A percentile compares a stretch with the other conserved stretches of the same genome.
phyloP scores from a whole-genome alignment of 1,140 invertebrate genomes.

The Sarcophaga bullata region DNA sequence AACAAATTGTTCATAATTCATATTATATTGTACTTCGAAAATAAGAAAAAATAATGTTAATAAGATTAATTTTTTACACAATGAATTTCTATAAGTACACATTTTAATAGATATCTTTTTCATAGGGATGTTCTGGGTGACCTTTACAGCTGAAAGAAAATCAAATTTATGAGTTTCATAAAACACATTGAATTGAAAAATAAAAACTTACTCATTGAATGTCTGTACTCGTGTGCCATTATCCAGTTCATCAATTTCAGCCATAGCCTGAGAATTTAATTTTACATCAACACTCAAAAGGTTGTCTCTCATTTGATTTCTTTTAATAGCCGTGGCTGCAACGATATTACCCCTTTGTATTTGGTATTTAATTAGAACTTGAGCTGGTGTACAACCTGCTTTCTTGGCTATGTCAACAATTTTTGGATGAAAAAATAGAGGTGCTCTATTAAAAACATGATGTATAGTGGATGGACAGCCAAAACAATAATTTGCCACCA shows the following conservation, averaged over 20 bases:
- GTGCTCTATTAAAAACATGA: constrained; percentile 55
- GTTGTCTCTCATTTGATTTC: constrained; percentile 76
- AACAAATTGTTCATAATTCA: no score
- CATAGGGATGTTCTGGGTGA: background rate
- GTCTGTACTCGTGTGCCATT: constrained; percentile 12
- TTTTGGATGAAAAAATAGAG: constrained; percentile 55
- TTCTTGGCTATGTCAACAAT: constrained; percentile 72
- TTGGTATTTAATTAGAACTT: constrained; percentile 75
- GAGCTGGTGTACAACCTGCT: constrained; percentile 75
- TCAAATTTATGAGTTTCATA: background rate
- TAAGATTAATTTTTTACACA: no score
- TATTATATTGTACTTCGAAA: no score
- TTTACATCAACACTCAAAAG: constrained; percentile 78
- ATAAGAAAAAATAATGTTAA: no score
- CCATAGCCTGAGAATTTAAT: constrained; percentile 73
- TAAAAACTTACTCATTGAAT: background rate
- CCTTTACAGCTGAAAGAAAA: background rate
- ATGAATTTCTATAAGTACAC: no score
- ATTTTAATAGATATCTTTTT: constrained; percentile 6
- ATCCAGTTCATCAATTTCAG: constrained; percentile 71
- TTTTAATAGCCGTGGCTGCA: constrained; percentile 81
- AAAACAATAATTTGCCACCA: constrained; percentile 85
- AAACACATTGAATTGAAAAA: background rate
- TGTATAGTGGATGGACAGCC: constrained; percentile 72
- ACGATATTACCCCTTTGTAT: constrained; percentile 73